Base-by-base conservation (phyloP, 2,113 vertebrate genomes). In the Coracopsis vasa region DNA sequence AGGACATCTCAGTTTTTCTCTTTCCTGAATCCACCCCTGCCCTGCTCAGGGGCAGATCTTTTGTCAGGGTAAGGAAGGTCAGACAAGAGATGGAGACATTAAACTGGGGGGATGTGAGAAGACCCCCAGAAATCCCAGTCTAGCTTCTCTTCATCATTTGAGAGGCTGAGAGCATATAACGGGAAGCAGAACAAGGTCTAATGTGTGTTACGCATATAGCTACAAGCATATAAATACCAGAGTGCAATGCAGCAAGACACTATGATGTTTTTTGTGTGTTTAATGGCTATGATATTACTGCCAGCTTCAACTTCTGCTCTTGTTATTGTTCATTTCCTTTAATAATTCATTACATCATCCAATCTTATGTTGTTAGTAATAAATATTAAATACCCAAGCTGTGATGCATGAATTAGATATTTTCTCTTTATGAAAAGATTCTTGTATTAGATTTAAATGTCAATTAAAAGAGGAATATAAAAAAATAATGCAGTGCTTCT, bases 341-440 rank as follows among this genome's bases (percentile, higher is more conserved):
- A 96, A 96, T 96, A 97, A 96, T 97, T 95, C 93, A 95, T 77
- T 41, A 5, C 74, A 60, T 90, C 91, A 83, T 85, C 96, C 94
- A 58, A 37, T 93, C 84, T 91, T 73, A 47, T 77, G 91, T 91
- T 95, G 92, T 94, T 86, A 47, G 89, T 64, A 75, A 94, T 97
- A 96, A 97, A 97, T 95, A 96, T 94, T 91, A 93, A 97, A 94
- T 60, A 92, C 65, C 14, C 92, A 61, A 69, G 61, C 84, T 91
- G 91, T 79, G 95, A 89, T 81, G 91, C 80, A 42, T 87, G 77
- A 92, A 92, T 95, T 93, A 91, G 90, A 65, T 74, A 37, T 87
- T 82, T 94, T 86, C 70, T 71, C 95, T 84, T 89, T 69, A 75
- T 86, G 39, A 93, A 92, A 93, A 70, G 58, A 54, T 60, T 65